phyloP scores from a whole-genome alignment of 2,797 vertebrate genomes.

The Taeniopygia guttata region DNA sequence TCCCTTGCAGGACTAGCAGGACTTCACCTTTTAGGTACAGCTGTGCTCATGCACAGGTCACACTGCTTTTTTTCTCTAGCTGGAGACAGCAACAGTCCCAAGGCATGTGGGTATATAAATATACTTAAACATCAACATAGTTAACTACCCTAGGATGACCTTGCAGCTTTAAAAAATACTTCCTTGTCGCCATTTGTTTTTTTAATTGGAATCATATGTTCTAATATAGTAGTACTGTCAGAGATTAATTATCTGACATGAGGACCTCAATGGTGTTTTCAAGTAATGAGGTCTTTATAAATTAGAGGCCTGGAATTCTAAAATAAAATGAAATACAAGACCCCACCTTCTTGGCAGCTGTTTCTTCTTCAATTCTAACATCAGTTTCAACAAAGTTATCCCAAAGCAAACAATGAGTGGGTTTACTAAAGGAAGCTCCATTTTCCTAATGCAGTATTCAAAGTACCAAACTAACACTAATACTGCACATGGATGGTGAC shows the following conservation, averaged over 20 bases:
- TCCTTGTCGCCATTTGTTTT: not conserved
- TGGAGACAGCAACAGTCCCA: not conserved
- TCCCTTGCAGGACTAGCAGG: not conserved
- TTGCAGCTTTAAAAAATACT: not conserved
- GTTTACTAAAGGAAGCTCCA: not conserved
- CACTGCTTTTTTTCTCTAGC: not conserved
- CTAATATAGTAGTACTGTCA: not conserved
- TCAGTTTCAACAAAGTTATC: not conserved
- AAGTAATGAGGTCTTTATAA: not conserved
- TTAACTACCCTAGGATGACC: not conserved
- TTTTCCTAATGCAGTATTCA: not conserved
- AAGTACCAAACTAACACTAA: not conserved
- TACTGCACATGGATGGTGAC: not conserved
- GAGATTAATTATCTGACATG: not conserved
- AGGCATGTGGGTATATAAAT: not conserved
- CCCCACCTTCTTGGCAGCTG: not conserved
- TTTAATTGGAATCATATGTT: not conserved
- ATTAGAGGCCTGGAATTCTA: not conserved
- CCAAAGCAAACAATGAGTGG: not conserved
- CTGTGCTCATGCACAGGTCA: not conserved
- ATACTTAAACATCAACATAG: not conserved
- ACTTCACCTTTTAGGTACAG: not conserved
- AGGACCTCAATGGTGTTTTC: not conserved
- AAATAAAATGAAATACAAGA: not conserved
- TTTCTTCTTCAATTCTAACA: not conserved